These are phyloP conservation scores for Galaxias olidus DNA, from an alignment of 2,797 vertebrate species.

Conservation along the genomic window DNA sequence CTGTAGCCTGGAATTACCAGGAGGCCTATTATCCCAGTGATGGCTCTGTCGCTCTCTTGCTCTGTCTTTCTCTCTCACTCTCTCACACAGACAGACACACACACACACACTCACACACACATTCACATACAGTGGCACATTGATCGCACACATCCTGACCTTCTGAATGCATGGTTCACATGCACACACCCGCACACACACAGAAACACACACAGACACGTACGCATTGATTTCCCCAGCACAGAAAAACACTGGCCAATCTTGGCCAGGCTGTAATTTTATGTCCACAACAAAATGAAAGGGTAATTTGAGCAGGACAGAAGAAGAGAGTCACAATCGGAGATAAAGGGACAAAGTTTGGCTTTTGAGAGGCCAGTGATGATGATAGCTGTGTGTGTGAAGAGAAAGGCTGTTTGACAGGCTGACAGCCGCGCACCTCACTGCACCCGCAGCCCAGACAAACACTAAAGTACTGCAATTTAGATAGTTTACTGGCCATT, in stretches of 20 bases:
- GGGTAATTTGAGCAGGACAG: conserved; percentile 93
- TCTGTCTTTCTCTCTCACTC: not conserved
- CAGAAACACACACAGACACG: conserved; percentile 65
- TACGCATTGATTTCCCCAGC: conserved; percentile 86
- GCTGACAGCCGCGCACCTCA: conserved; percentile 70
- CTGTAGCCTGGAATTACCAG: conserved; percentile 75
- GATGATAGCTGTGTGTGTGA: conserved; percentile 68
- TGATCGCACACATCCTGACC: no score
- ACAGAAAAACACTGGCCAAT: conserved; percentile 95
- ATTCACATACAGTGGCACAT: not conserved
- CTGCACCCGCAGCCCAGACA: conserved; percentile 53
- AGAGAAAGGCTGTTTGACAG: conserved; percentile 62
- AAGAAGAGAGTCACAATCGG: conserved; percentile 91
- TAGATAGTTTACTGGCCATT: conserved; percentile 80
- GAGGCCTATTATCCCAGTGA: conserved; percentile 66
- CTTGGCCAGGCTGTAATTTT: conserved; percentile 97
- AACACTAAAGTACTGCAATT: conserved; percentile 78
- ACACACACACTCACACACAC: not conserved
- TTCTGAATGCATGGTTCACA: no score
- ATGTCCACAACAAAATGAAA: conserved; percentile 99
- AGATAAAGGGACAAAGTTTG: conserved; percentile 85
- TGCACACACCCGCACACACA: not conserved
- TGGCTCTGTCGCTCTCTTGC: conserved; percentile 24
- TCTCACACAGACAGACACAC: not conserved
- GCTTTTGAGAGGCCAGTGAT: conserved; percentile 83